Evolutionary conservation across 1,140 invertebrate genomes (phyloP), one percentile per base, ranked within the genome.

Genomic region (Drosophila saltans): DNA sequence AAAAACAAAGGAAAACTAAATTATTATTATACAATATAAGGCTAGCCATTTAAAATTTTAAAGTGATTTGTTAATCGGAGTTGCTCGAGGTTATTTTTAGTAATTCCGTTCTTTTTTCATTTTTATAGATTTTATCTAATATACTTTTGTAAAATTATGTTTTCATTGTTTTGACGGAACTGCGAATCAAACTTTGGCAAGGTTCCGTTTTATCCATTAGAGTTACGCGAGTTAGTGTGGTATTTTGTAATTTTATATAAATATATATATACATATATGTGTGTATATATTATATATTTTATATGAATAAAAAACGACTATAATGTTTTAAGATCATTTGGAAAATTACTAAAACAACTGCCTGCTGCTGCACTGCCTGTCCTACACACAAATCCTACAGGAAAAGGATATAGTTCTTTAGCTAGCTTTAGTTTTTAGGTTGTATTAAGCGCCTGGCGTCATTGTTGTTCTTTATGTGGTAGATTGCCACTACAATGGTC

Each of bases 291-390:
- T 45, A 58, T 68, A 70, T 63, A 58, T 66, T 68, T 75, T 63
- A 67, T 66, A 63, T 75, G 71, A 70, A 76, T 78, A 90, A 89
- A 91, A 90, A 83, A 89, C 86, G 90, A 91, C 90, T 91, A 91
- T 85, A 52, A 84, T 79, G 72, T 82, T 91, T 91, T 78, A 91
- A 91, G 90, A 91, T 91, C 90, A 91, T 91, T 88, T 91, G 90
- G 81, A 90, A 85, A 91, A 88, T 91, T 78, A 79, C 74, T 79
- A 59, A 81, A 78, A 83, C 72, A 69, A 72, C 83, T 69, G 66
- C 75, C 80, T 80, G 78, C 21, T 66, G 65, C 48, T 67, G 41
- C 41, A 66, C 81, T 66, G n/a, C 61, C 63, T 52, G 56, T 66
- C 41, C 55, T 30, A 64, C 40, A 39, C 33, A 62, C 56, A 58